Conservation (phyloP, 2,113 vertebrate species). For the Cricetomys ansorgei region DNA sequence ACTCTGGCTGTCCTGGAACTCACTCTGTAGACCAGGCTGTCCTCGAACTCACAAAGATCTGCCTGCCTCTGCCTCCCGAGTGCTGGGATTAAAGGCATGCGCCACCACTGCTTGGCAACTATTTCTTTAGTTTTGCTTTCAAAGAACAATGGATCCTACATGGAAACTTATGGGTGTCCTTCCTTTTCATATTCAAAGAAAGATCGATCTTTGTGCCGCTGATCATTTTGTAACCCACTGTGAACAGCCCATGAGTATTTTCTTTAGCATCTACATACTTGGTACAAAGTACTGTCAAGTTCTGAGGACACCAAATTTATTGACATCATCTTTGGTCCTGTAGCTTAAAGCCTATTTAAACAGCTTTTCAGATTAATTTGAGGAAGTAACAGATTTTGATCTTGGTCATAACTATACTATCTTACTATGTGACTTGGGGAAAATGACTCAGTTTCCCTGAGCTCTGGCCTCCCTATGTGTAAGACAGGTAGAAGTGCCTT, state of each 20-base stretch:
- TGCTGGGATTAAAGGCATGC: no score
- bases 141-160: neutral
- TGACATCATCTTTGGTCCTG: neutral
- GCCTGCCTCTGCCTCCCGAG: no score
- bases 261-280: neutral
- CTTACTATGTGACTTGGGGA: neutral
- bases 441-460: neutral
- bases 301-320: neutral
- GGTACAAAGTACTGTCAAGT: neutral
- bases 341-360: neutral
- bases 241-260: neutral
- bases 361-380: neutral
- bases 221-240: neutral
- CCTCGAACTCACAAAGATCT: no score
- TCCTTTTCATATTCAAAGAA: neutral
- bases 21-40: no score
- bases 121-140: conserved; percentile 75
- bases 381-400: neutral
- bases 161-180: neutral
- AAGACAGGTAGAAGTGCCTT: neutral
- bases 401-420: neutral
- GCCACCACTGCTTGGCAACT: no score
- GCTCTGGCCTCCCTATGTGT: neutral
- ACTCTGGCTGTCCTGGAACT: no score
- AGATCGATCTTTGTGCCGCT: conserved; percentile 23